phyloP scores from a whole-genome alignment of 2,888 invertebrate species.

The Nephrotoma flavescens region DNA sequence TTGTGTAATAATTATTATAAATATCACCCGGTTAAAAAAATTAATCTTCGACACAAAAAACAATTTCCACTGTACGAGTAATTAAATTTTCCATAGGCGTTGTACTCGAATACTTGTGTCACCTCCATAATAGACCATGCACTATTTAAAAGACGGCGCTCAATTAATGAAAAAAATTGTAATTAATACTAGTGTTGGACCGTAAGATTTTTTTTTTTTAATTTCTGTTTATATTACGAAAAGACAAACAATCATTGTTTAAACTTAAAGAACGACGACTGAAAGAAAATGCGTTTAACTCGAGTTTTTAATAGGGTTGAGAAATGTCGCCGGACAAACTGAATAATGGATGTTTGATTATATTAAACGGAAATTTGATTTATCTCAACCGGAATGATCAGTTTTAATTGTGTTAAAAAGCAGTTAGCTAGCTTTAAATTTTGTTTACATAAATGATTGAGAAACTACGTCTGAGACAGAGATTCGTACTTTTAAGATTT shows the following conservation, averaged over 20 bases:
- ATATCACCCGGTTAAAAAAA: not conserved
- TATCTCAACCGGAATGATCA: not conserved
- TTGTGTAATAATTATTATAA: not conserved
- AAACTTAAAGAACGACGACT: not conserved
- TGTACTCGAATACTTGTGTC: not conserved
- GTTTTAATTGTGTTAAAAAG: not conserved
- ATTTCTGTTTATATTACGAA: not conserved
- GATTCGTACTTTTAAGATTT: too few relatives aligned
- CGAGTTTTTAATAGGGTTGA: not conserved
- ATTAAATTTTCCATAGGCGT: not conserved
- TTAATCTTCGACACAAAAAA: not conserved
- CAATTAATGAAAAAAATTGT: not conserved
- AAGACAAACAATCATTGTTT: not conserved
- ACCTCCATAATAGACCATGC: not conserved
- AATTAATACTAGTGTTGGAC: not conserved
- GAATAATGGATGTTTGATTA: not conserved
- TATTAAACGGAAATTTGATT: not conserved
- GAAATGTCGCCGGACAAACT: not conserved
- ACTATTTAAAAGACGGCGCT: not conserved
- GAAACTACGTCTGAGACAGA: too few relatives aligned
- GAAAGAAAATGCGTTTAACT: not conserved
- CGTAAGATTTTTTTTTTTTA: not conserved
- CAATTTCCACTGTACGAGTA: not conserved
- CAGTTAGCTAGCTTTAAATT: too few relatives aligned
- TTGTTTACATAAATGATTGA: too few relatives aligned